Evolutionary conservation across 1,140 invertebrate species (phyloP), one percentile per base, ranked within the genome.

Genomic region (Idris sp.): DNA sequence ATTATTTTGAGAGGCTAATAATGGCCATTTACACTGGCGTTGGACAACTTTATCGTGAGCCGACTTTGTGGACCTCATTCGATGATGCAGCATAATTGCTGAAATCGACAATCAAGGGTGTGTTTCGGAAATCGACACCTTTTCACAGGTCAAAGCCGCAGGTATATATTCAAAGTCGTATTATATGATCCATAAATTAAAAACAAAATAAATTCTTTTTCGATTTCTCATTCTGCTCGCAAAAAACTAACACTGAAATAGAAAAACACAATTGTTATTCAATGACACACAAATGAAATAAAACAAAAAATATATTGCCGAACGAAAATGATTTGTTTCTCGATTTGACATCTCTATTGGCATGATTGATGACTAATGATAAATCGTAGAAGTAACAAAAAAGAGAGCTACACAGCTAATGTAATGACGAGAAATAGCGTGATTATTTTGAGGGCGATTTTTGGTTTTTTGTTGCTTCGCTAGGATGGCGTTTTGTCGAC

Each of bases 1-100:
- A 74, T 74, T 74, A 74, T 74, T 74, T 74, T 35, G 62, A 56
- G 62, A 38, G 31, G 35, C 56, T 59, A 53, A 49, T 71, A 61
- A 68, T 43, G 51, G 56, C 56, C 44, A 38, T 54, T 74, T 74
- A 62, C 62, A 11, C 33, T 7, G 15, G 22, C 54, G 22, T 36
- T 30, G 41, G 49, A 74, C 48, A 62, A 68, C 56, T 74, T 68
- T 56, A 74, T 74, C 56, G 72, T 41, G 8, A 19, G 3, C 13
- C 33, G 22, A 61, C 46, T 59, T 48, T 46, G 54, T 56, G 30
- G 61, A 67, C 40, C 41, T 43, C n/a, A 46, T 2, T 65, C 46
- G 22, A 44, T 73, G 69, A 73, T 26, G 25, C 36, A 6, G 53
- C 59, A 33, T 33, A 49, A 54, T 54, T 38, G 49, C 38, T 54